phyloP scores from a whole-genome alignment of 1,140 invertebrate genomes.

The Hyles euphorbiae region DNA sequence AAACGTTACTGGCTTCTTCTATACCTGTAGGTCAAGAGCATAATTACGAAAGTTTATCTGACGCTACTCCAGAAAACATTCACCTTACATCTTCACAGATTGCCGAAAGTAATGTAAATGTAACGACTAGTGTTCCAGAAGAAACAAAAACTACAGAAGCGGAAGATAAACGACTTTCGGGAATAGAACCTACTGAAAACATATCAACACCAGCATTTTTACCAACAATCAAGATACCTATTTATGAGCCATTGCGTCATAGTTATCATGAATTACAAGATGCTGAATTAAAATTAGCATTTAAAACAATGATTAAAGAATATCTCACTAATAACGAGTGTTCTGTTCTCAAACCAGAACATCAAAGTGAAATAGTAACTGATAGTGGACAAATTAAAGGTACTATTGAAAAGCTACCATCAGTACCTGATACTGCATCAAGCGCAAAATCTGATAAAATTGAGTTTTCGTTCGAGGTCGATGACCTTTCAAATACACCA shows the following conservation, averaged over 20 bases:
- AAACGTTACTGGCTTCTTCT: slow-evolving; percentile 20
- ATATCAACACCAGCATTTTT: too few species aligned
- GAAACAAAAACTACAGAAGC: not conserved
- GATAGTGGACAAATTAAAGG: not conserved
- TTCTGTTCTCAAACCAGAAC: not conserved
- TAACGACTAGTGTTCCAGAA: not conserved
- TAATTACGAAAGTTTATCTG: too few species aligned
- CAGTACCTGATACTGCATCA: slow-evolving; percentile 1
- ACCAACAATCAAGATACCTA: not conserved
- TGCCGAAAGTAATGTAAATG: not conserved
- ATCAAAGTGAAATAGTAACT: not conserved
- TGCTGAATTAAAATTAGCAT: slow-evolving; percentile 26
- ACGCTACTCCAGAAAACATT: too few species aligned
- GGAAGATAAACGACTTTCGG: too few species aligned
- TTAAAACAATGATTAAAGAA: not conserved
- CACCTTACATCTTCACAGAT: too few species aligned
- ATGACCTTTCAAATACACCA: slow-evolving; percentile 29
- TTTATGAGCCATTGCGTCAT: slow-evolving; percentile 18
- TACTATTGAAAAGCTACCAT: not conserved
- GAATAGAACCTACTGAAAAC: not conserved
- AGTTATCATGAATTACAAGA: slow-evolving; percentile 35
- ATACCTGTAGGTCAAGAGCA: not conserved
- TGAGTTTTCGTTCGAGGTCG: slow-evolving; percentile 28
- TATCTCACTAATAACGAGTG: slow-evolving; percentile 14
- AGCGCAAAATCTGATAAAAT: slow-evolving; percentile 11